These are phyloP conservation scores for Sitta europaea DNA, from an alignment of 2,113 vertebrate genomes.

Conservation along the genomic window DNA sequence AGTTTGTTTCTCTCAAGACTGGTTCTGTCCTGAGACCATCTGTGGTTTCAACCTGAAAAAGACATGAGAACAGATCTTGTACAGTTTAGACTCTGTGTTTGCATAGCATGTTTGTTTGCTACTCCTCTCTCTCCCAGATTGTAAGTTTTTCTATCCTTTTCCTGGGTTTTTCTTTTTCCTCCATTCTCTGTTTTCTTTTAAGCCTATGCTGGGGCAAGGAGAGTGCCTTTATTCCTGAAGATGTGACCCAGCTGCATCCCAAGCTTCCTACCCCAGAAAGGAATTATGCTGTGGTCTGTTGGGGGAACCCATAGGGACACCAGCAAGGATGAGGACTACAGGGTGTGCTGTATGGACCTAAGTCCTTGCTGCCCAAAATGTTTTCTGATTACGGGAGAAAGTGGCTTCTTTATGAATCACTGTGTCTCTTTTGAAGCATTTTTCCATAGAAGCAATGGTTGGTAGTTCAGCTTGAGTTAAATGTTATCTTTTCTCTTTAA, in stretches of 20 bases:
- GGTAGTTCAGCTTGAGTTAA: neutral
- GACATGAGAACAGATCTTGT: neutral
- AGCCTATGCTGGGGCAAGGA: neutral
- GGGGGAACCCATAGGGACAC: neutral
- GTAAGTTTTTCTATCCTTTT: neutral
- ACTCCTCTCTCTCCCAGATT: neutral
- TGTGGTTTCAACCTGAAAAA: neutral
- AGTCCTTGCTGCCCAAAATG: neutral
- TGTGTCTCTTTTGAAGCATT: neutral
- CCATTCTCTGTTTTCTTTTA: neutral
- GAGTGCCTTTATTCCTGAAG: neutral
- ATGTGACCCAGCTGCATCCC: neutral
- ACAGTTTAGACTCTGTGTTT: neutral
- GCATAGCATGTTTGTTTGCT: neutral
- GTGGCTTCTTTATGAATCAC: neutral
- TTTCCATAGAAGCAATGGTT: neutral
- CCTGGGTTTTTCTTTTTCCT: neutral
- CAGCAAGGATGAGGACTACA: accelerated
- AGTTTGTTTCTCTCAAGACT: neutral
- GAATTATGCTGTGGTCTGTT: neutral
- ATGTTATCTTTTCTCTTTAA: neutral
- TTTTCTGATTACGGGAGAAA: neutral
- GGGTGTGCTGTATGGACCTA: neutral
- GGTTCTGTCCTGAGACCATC: neutral
- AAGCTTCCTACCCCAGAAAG: neutral